phyloP scores from a whole-genome alignment of 92 coral and sea anemone species.

The Meandrina meandrites region DNA sequence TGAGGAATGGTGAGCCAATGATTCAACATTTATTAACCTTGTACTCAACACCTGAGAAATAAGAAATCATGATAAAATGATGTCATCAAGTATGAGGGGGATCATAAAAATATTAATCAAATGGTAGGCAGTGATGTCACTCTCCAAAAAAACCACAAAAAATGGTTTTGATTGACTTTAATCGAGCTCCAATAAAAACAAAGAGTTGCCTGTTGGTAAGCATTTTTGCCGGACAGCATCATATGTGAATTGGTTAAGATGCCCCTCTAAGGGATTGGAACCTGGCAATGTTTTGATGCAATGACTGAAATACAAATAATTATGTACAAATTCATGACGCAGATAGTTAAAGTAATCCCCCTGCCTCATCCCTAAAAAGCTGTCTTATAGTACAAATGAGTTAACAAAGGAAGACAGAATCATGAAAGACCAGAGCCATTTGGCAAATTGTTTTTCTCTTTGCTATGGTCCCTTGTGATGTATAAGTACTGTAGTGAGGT shows the following conservation, averaged over 20 bases:
- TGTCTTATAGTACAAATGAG: background rate
- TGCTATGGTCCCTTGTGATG: background rate
- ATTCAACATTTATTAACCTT: constrained; percentile 54
- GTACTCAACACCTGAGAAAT: constrained; percentile 44
- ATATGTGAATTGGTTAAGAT: too few species aligned
- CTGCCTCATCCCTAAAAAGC: background rate
- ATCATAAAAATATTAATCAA: background rate
- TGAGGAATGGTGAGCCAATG: constrained; percentile 54
- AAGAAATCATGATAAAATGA: background rate
- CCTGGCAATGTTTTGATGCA: background rate
- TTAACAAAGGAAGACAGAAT: background rate
- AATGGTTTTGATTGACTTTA: too few species aligned
- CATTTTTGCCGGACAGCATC: background rate
- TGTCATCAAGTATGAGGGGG: background rate
- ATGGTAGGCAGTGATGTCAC: background rate
- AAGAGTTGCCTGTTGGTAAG: background rate
- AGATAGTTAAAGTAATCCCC: too few species aligned
- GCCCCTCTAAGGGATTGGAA: too few species aligned
- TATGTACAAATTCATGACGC: too few species aligned
- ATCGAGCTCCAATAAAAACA: background rate
- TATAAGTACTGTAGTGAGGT: background rate
- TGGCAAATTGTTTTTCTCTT: background rate
- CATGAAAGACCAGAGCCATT: background rate
- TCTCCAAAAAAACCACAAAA: background rate
- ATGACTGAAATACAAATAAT: background rate